A percentile compares a stretch with the other conserved stretches of the same genome.
Conservation (phyloP, 2,888 invertebrate genomes). For the Lacanobia oleracea region DNA sequence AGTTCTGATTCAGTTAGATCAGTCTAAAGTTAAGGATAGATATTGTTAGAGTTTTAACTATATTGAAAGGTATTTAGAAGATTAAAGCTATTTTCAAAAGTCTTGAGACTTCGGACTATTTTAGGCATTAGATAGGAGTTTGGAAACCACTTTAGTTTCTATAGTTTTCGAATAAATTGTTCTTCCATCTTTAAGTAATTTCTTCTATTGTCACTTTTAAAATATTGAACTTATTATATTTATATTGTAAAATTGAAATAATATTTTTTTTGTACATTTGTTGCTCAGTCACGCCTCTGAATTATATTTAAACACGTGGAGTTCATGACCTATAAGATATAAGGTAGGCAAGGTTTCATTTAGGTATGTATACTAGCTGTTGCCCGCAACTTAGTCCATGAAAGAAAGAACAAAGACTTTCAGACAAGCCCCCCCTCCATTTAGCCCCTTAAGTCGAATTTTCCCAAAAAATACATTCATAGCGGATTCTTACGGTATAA, state of each 20-base stretch:
- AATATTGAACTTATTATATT: too few species aligned
- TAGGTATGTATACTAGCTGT: too few species aligned
- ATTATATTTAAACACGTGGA: background rate
- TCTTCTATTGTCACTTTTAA: background rate
- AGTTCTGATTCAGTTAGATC: constrained; percentile 7
- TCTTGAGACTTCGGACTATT: background rate
- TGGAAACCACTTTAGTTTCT: background rate
- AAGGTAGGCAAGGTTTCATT: background rate
- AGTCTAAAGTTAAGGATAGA: constrained; percentile 1
- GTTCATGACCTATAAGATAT: background rate
- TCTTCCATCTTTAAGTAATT: background rate
- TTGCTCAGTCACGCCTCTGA: background rate
- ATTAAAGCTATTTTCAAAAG: constrained; percentile 1
- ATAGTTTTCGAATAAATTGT: background rate
- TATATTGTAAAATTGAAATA: background rate
- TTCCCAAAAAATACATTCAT: too few species aligned
- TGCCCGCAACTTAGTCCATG: too few species aligned
- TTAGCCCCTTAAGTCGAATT: too few species aligned
- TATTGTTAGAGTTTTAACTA: constrained; percentile 18
- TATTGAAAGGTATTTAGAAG: background rate
- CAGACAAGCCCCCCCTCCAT: too few species aligned
- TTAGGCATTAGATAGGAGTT: background rate
- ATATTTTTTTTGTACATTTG: background rate
- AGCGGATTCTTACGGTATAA: too few species aligned
- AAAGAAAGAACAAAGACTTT: too few species aligned